These are phyloP conservation scores for Lithophane semibrunnea DNA, from an alignment of 2,888 invertebrate species.

Conservation along the genomic window DNA sequence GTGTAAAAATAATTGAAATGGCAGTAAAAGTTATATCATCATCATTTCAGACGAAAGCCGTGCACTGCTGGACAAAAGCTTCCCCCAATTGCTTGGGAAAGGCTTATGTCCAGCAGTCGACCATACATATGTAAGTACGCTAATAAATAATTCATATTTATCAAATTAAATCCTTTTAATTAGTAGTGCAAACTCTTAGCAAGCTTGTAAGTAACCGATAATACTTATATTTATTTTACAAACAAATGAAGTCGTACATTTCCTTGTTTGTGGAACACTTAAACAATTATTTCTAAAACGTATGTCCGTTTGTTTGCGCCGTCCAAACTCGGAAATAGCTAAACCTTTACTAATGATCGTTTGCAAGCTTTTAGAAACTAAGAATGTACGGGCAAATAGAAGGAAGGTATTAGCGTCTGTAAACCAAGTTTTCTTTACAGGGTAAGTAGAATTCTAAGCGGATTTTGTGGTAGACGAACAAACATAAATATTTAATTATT, in stretches of 20 bases:
- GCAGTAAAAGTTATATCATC: not conserved
- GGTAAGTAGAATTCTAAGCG: slow-evolving; percentile 35
- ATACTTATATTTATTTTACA: slow-evolving; percentile 1
- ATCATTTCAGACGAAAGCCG: not conserved
- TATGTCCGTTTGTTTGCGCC: slow-evolving; percentile 44
- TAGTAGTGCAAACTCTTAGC: too few relatives aligned
- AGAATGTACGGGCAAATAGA: slow-evolving; percentile 33
- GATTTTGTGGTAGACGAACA: slow-evolving; percentile 36
- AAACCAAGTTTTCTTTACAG: slow-evolving; percentile 8
- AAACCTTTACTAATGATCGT: slow-evolving; percentile 51
- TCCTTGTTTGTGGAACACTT: slow-evolving; percentile 60
- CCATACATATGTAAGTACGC: not conserved
- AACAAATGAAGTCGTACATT: slow-evolving; percentile 28
- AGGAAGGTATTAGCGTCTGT: slow-evolving; percentile 20
- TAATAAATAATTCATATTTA: not conserved
- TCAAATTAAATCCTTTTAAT: not conserved
- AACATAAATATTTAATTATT: slow-evolving; percentile 44
- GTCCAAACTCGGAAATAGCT: slow-evolving; percentile 55
- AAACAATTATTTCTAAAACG: slow-evolving; percentile 61
- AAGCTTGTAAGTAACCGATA: not conserved
- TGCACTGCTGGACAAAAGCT: not conserved
- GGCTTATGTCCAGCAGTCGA: too few relatives aligned
- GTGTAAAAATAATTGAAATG: not conserved
- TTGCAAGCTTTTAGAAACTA: slow-evolving; percentile 49
- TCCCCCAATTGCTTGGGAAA: not conserved